phyloP scores from a whole-genome alignment of 2,888 invertebrate genomes.

The Drosophila conformis region DNA sequence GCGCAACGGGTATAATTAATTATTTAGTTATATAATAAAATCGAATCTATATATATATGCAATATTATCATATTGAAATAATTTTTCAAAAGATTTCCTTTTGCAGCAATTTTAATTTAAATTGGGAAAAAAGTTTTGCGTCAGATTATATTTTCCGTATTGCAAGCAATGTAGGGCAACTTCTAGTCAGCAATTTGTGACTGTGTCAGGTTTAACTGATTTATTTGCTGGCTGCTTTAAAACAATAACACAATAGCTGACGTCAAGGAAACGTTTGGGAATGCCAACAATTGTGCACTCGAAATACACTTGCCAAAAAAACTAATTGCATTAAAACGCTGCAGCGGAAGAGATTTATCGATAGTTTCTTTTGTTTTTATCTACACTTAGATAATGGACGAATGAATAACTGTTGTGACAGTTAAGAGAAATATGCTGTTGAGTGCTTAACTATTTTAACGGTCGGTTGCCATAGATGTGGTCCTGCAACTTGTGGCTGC shows the following conservation, averaged over 20 bases:
- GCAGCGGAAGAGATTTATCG: constrained; percentile 22
- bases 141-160: background rate
- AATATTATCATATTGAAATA: background rate
- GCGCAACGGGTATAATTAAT: background rate
- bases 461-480: constrained; percentile 36
- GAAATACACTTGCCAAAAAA: constrained; percentile 9
- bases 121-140: background rate
- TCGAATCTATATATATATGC: background rate
- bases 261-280: constrained; percentile 30
- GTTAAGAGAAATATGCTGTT: background rate
- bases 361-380: constrained; percentile 20
- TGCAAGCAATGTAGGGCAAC: constrained; percentile 15
- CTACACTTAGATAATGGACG: constrained; percentile 28
- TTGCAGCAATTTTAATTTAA: background rate
- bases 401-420: constrained; percentile 17
- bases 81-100: background rate
- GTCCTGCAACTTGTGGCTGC: constrained; percentile 44
- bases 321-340: constrained; percentile 17
- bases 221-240: constrained; percentile 14
- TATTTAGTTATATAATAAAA: background rate
- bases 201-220: constrained; percentile 10
- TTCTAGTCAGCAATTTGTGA: background rate
- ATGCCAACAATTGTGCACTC: constrained; percentile 27
- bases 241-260: constrained; percentile 32
- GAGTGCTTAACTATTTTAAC: background rate